These are phyloP conservation scores for Acrobasis consociella DNA, from an alignment of 2,888 invertebrate genomes.

Conservation along the genomic window DNA sequence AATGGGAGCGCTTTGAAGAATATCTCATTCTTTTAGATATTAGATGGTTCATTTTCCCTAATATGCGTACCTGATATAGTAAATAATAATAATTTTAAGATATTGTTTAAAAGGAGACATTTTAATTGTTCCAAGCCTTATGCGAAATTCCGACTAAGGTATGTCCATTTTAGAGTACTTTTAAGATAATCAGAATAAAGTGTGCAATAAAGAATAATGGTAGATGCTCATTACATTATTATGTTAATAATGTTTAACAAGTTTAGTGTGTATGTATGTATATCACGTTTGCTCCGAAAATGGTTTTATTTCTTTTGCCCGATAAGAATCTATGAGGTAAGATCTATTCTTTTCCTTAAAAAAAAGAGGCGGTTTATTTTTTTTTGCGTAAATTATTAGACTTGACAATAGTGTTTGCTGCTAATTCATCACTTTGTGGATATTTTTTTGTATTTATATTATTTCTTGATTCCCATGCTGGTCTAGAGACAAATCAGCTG, in stretches of 20 bases:
- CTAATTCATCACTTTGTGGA: not conserved
- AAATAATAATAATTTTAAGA: too few relatives aligned
- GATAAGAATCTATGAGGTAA: constrained; percentile 17
- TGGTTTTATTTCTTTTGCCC: constrained; percentile 23
- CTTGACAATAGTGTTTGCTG: not conserved
- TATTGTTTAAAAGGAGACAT: not conserved
- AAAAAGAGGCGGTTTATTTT: not conserved
- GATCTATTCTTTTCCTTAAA: constrained; percentile 6
- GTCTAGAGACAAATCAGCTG: too few relatives aligned
- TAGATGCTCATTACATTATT: constrained; percentile 12
- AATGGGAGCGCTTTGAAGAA: too few relatives aligned
- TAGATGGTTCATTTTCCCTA: too few relatives aligned
- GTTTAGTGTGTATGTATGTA: not conserved
- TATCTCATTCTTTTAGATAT: too few relatives aligned
- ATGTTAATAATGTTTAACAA: constrained; percentile 5
- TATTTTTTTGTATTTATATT: too few relatives aligned
- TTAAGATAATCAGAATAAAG: constrained; percentile 2
- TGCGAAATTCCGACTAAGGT: not conserved
- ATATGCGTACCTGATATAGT: not conserved
- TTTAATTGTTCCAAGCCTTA: not conserved
- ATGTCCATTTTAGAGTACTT: not conserved
- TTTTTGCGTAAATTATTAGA: not conserved
- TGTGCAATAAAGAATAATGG: constrained; percentile 16
- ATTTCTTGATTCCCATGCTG: too few relatives aligned
- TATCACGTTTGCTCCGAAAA: constrained; percentile 16